Evolutionary conservation across 2,113 vertebrate genomes (phyloP), one percentile per base, ranked within the genome.

Genomic region (Lophura nycthemera): DNA sequence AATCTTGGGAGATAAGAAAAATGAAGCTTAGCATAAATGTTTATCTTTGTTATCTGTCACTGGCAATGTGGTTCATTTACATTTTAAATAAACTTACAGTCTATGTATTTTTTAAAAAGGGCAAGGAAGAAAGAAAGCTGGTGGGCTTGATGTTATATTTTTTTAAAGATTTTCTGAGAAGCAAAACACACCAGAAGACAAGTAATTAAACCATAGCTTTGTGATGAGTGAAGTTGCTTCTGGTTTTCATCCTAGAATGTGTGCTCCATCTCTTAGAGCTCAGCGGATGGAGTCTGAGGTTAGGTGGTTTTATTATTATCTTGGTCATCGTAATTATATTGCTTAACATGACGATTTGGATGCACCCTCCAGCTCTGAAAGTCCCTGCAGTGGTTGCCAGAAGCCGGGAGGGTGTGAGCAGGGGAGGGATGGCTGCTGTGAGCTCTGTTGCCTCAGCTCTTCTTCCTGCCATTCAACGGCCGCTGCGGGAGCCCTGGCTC

Each of bases 21-120:
- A 97, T 95, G 94, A 92, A 95, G 91, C 96, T 79, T 42, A 97
- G 97, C 95, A 94, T 97, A 97, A 98, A 97, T 97, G 96, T 97
- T 97, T 97, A 97, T 96, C 95, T 97, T 97, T 96, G 95, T 97
- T 97, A 97, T 97, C 97, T 97, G 94, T 96, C 91, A 84, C 91
- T 92, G 94, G 94, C 95, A 94, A 88, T 96, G 96, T 96, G 40
- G 84, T 97, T 96, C 96, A 92, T 96, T 97, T 95, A 97, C 96
- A 95, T 96, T 97, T 97, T 94, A 97, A 96, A 97, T 97, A 97
- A 96, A 94, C 97, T 93, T 71, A 88, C 86, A 94, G 95, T 65
- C 94, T 85, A 95, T 93, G 91, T 90, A 89, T 96, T 96, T 97
- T 95, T 91, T n/a, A 30, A 64, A 97, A 91, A 83, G 91, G 78